Evolutionary conservation across 2,113 vertebrate genomes (phyloP), one percentile per base, ranked within the genome.

Genomic region (Acinonyx jubatus): DNA sequence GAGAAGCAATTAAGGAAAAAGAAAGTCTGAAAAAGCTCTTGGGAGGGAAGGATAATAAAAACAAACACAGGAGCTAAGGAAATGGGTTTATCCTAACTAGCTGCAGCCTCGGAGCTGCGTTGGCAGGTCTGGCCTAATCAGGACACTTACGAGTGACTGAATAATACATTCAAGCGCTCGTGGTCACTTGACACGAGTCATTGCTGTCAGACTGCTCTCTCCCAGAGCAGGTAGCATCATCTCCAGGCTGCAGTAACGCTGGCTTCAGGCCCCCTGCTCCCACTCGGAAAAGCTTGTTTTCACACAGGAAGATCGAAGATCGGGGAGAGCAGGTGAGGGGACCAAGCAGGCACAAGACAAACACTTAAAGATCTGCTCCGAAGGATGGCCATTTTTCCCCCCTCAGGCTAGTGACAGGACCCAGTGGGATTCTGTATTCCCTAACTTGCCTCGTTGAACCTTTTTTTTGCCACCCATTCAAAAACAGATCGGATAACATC

Each of bases 401-500:
- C 48, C 45, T 36, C 11, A 4, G 6, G 57, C 29, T 13, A 55
- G 79, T 19, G 38, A 52, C 1, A 5, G 45, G 31, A 4, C 45
- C 14, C 55, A 15, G 10, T 78, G 50, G 79, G 38, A 7, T 25
- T 86, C 31, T 63, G 18, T 45, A 19, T 45, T 84, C 25, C 86
- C 66, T 31, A 8, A 7, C 25, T 23, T 27, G 29, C 65, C 76
- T 52, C 36, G 11, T 41, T 29, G 52, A 86, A 45, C 13, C 76
- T 11, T 81, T 93, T 41, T 68, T 85, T 96, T 94, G 74, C 69
- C 68, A 38, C 11, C 27, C 80, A 2, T 63, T 92, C 82, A 94
- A 45, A 93, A 91, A 31, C 91, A 95, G 45, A 79, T 89, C 63
- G 83, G 48, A 91, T 29, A 57, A 74, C 78, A 88, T 52, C 11